Conservation (phyloP, 30 jellyfish, hydroid and myxozoan genomes). For the Pelagia noctiluca region DNA sequence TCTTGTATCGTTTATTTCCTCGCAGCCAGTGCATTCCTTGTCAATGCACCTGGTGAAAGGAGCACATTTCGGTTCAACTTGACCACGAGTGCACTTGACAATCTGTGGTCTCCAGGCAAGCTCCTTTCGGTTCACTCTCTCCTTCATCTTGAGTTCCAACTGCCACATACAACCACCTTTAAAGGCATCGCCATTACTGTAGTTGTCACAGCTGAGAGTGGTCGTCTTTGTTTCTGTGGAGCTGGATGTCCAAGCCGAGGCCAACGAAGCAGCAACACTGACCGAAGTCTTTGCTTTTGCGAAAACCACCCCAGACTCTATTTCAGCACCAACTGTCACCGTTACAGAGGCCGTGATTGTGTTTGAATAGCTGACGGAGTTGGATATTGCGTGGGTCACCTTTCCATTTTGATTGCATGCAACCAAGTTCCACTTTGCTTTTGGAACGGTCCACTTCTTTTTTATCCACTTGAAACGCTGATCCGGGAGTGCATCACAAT, state of each 20-base stretch:
- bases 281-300: too few species aligned
- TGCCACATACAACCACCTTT: not conserved
- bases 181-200: constrained; percentile 28
- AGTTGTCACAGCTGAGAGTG: too few species aligned
- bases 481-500: too few species aligned
- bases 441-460: too few species aligned
- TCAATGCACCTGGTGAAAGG: too few species aligned
- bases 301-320: too few species aligned
- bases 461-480: too few species aligned
- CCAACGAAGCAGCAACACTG: not conserved
- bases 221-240: too few species aligned
- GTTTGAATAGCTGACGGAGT: constrained; percentile 18
- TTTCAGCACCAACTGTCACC: too few species aligned
- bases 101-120: not conserved
- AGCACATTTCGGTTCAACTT: not conserved
- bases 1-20: not conserved
- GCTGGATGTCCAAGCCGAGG: not conserved
- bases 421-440: too few species aligned
- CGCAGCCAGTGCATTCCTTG: not conserved
- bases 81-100: not conserved
- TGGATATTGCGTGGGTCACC: not conserved
- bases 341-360: not conserved
- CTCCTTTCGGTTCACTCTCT: not conserved
- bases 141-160: not conserved
- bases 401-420: too few species aligned